These are phyloP conservation scores for Eupelmus urozonus DNA, from an alignment of 2,888 invertebrate species.

Conservation along the genomic window DNA sequence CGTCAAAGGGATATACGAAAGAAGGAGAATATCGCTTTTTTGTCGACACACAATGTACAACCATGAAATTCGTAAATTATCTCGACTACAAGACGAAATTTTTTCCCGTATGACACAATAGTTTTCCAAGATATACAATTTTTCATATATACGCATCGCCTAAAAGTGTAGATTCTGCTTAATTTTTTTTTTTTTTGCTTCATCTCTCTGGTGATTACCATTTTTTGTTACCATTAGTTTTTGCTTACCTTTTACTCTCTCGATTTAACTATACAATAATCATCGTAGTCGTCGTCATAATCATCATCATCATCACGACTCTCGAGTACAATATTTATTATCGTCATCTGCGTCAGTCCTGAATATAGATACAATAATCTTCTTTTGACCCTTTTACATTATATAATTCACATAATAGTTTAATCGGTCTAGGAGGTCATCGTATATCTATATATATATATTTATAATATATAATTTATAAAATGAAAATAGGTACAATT, in stretches of 20 bases:
- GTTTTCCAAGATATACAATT: constrained; percentile 62
- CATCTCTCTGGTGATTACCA: constrained; percentile 60
- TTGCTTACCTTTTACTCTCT: constrained; percentile 66
- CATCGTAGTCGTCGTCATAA: constrained; percentile 62
- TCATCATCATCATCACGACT: constrained; percentile 74
- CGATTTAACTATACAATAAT: constrained; percentile 74
- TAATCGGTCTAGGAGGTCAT: constrained; percentile 71
- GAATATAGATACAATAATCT: constrained; percentile 77
- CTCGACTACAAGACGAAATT: constrained; percentile 64
- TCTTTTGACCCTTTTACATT: constrained; percentile 67
- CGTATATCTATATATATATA: constrained; percentile 72
- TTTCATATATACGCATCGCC: constrained; percentile 57
- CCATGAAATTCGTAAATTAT: constrained; percentile 68
- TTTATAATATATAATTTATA: constrained; percentile 75
- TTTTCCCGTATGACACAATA: constrained; percentile 63
- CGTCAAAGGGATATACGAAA: constrained; percentile 50
- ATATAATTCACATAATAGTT: constrained; percentile 71
- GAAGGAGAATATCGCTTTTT: constrained; percentile 66
- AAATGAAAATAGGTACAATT: constrained; percentile 78
- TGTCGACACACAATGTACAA: constrained; percentile 75
- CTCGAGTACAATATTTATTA: constrained; percentile 74
- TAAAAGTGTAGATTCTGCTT: constrained; percentile 59
- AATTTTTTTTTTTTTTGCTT: constrained; percentile 34
- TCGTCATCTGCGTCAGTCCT: constrained; percentile 71
- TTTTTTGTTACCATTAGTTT: constrained; percentile 63